Conservation (phyloP, 2,888 invertebrate species). For the Chloromyia formosa region DNA sequence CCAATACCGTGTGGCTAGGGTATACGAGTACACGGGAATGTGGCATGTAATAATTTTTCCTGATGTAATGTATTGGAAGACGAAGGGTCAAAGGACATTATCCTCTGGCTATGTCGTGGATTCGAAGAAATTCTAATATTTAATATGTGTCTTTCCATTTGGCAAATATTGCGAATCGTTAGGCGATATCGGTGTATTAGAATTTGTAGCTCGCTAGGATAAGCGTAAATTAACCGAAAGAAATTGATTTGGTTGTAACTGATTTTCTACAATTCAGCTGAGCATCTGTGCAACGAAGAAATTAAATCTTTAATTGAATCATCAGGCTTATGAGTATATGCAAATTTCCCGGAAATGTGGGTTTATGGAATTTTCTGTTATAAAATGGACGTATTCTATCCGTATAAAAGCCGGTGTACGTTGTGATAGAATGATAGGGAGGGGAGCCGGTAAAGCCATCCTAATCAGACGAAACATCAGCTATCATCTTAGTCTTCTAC, state of each 20-base stretch:
- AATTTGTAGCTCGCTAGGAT: conserved; percentile 26
- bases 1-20: conserved; percentile 5
- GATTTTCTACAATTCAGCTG: too few relatives aligned
- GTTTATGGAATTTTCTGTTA: too few relatives aligned
- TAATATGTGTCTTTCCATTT: background rate
- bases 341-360: too few relatives aligned
- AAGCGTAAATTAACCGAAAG: background rate
- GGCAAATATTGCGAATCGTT: background rate
- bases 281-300: too few relatives aligned
- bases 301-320: too few relatives aligned
- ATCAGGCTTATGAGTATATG: too few relatives aligned
- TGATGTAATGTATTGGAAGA: conserved; percentile 36
- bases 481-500: too few relatives aligned
- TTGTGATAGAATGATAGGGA: too few relatives aligned
- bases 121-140: background rate
- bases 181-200: background rate
- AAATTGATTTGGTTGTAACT: conserved; percentile 15
- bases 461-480: too few relatives aligned
- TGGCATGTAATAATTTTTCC: conserved; percentile 18
- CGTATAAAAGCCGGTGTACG: too few relatives aligned
- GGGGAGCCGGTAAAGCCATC: too few relatives aligned
- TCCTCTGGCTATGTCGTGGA: background rate
- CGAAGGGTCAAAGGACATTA: conserved; percentile 36
- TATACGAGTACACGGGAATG: conserved; percentile 19
- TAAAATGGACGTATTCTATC: too few relatives aligned